Evolutionary conservation across 2,888 invertebrate genomes (phyloP).

Genomic region (Unio pictorum): DNA sequence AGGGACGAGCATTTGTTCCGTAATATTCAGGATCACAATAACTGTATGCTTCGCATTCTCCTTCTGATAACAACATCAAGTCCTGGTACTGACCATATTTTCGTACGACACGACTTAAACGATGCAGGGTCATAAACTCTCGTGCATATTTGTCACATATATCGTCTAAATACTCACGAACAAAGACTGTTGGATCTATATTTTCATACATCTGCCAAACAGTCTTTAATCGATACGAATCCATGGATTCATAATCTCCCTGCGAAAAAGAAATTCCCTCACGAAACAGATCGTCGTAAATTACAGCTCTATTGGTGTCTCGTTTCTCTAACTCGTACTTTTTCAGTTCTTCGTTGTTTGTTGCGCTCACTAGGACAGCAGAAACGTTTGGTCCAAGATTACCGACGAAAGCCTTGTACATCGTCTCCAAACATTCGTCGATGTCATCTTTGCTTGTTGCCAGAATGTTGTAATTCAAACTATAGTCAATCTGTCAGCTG

Average conservation of each 20-base stretch:
- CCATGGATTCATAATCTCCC: slow-evolving; percentile 45
- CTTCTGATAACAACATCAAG: slow-evolving; percentile 61
- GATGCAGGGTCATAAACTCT: slow-evolving; percentile 46
- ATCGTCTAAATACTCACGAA: slow-evolving; percentile 53
- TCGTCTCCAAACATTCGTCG: slow-evolving; percentile 58
- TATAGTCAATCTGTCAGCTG: slow-evolving; percentile 47
- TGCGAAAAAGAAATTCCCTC: slow-evolving; percentile 54
- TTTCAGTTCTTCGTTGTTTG: slow-evolving; percentile 48
- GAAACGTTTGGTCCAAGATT: slow-evolving; percentile 55
- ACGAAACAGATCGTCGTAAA: slow-evolving; percentile 53
- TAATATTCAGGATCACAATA: slow-evolving; percentile 56
- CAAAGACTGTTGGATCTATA: slow-evolving; percentile 44
- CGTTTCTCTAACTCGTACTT: slow-evolving; percentile 50
- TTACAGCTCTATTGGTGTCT: slow-evolving; percentile 52
- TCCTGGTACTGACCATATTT: slow-evolving; percentile 67
- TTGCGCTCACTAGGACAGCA: slow-evolving; percentile 60
- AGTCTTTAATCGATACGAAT: slow-evolving; percentile 44
- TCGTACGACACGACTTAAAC: slow-evolving; percentile 55
- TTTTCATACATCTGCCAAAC: slow-evolving; percentile 55
- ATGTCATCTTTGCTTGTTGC: slow-evolving; percentile 57
- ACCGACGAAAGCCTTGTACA: slow-evolving; percentile 61
- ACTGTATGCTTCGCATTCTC: slow-evolving; percentile 53
- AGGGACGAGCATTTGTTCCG: slow-evolving; percentile 38
- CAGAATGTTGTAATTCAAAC: slow-evolving; percentile 56
- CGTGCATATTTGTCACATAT: slow-evolving; percentile 43